A percentile compares a stretch with the other conserved stretches of the same genome.
These are phyloP conservation scores for Cheirogaleus medius DNA, from an alignment of 2,113 vertebrate species.

Conservation along the genomic window DNA sequence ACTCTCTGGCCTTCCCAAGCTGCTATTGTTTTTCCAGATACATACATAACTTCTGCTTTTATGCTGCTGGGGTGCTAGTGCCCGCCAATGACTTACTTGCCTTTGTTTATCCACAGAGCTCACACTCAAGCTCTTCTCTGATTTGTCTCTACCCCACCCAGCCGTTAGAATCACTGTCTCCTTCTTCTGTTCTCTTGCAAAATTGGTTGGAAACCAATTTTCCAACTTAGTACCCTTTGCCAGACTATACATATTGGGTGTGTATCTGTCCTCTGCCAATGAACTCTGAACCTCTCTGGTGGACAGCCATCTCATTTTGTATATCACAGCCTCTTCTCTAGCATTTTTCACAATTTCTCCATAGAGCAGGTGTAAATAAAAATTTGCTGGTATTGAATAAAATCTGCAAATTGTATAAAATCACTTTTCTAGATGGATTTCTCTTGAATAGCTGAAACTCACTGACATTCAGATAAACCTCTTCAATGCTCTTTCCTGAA, in stretches of 20 bases:
- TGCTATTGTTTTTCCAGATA: not conserved
- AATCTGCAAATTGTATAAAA: constrained; percentile 55
- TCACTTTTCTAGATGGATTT: constrained; percentile 37
- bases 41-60: not conserved
- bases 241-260: not conserved
- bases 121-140: not conserved
- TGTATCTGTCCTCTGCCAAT: not conserved
- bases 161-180: not conserved
- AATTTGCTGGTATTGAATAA: constrained; percentile 29
- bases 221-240: not conserved
- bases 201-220: not conserved
- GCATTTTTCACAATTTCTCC: not conserved
- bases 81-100: not conserved
- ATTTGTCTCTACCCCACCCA: not conserved
- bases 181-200: not conserved
- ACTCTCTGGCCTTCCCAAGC: not conserved
- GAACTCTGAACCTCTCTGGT: not conserved
- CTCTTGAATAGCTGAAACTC: constrained; percentile 49
- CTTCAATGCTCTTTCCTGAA: constrained; percentile 46
- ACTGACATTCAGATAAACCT: constrained; percentile 46
- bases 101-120: not conserved
- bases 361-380: not conserved
- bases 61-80: not conserved
- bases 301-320: not conserved
- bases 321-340: not conserved